Percentiles rank a stretch among this genome's conserved stretches.
These are phyloP conservation scores for Sigmodon hispidus DNA, from an alignment of 2,113 vertebrate species.

Conservation along the genomic window DNA sequence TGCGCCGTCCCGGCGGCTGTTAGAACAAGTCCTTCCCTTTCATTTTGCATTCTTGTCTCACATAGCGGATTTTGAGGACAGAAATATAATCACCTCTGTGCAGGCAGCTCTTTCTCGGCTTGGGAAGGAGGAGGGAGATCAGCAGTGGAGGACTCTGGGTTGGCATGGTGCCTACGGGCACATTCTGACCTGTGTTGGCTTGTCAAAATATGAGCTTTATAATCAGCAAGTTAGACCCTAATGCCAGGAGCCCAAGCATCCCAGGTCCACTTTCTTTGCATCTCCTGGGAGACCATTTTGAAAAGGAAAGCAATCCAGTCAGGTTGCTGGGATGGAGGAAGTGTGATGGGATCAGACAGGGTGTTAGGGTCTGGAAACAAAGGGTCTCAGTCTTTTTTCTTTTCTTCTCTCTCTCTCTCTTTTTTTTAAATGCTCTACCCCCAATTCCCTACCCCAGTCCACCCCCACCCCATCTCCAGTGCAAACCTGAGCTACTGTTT, in stretches of 20 bases:
- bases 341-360: neutral
- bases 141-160: neutral
- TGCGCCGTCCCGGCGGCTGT: slow-evolving; percentile 60
- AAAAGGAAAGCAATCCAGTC: neutral
- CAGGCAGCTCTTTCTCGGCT: neutral
- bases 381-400: neutral
- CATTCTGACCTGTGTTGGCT: neutral
- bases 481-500: neutral
- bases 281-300: neutral
- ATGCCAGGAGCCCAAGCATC: neutral
- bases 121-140: neutral
- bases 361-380: neutral
- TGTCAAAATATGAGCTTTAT: neutral
- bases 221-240: neutral
- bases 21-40: slow-evolving; percentile 61
- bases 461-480: neutral
- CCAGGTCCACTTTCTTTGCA: neutral
- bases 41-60: slow-evolving; percentile 24
- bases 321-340: neutral
- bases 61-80: slow-evolving; percentile 42
- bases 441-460: neutral
- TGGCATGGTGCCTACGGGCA: neutral
- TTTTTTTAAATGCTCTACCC: fast-evolving
- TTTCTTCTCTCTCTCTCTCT: too few relatives aligned
- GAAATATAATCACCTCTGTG: neutral